Evolutionary conservation across 1,140 invertebrate species (phyloP), one percentile per base, ranked within the genome.

Genomic region (Hylaeus anthracinus): DNA sequence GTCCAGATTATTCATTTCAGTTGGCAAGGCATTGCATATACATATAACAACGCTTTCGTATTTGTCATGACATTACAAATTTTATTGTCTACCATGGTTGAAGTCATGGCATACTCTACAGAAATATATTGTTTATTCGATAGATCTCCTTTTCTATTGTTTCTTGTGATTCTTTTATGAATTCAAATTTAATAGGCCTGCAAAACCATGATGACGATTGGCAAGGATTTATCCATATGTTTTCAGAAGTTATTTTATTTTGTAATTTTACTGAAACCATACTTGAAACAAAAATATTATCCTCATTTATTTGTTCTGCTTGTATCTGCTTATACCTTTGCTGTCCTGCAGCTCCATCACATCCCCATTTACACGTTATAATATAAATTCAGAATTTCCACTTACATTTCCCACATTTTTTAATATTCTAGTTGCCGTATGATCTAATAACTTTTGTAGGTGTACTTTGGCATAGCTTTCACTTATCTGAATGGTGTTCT

Each of bases 11-110:
- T 79, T 73, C 63, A 79, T 73, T 5, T 73, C 8, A 2, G 3
- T 48, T 15, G 70, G 53, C 3, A 75, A 83, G n/a, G 76, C 83
- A 3, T 72, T 3, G 69, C 84, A 86, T 26, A 85, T 64, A 69
- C n/a, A 85, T 64, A 69, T 83, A 81, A 51, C 82, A 88, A 60
- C 76, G 51, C 86, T 60, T 55, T 75, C 10, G 87, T 93, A 5
- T 76, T 72, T 12, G 90, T 91, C 6, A 90, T 74, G 5, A 90
- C 90, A 82, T 94, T 93, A 45, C 91, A 92, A 4, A 94, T 90
- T 85, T 88, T 88, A 6, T 71, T 84, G 45, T 88, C 72, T 26
- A 87, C 61, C 43, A 87, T 73, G 15, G 81, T 87, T 9, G 82
- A 12, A 5, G 66, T 39, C 12, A 87, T 63, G 37, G 10, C 9